Evolutionary conservation across 2,888 invertebrate genomes (phyloP).

Genomic region (Pseudococcus jackbeardsleyi): DNA sequence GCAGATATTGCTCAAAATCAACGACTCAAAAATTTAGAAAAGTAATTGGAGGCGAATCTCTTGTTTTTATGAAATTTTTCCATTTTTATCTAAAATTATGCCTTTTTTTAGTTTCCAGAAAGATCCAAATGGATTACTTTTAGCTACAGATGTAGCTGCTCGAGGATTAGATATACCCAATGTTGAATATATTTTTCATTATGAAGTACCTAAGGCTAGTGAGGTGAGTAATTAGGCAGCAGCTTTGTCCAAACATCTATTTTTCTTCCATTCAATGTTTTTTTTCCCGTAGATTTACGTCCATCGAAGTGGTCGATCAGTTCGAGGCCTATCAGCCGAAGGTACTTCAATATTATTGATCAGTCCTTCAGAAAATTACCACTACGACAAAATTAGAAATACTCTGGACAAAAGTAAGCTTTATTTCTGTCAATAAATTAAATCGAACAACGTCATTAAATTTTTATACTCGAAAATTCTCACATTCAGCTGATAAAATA

Average conservation of each 20-base stretch:
- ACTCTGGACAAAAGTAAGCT: conserved; percentile 56
- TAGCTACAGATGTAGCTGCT: conserved; percentile 96
- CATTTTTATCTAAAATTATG: background rate
- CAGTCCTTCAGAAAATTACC: conserved; percentile 84
- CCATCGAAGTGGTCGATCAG: conserved; percentile 96
- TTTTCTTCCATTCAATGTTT: background rate
- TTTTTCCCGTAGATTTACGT: conserved; percentile 82
- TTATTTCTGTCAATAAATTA: background rate
- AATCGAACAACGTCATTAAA: background rate
- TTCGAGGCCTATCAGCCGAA: conserved; percentile 81
- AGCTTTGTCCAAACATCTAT: background rate
- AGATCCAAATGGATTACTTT: conserved; percentile 80
- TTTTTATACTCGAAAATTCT: background rate
- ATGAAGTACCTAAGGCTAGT: conserved; percentile 94
- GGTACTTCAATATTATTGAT: conserved; percentile 94
- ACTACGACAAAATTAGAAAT: conserved; percentile 42
- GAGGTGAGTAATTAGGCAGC: conserved; percentile 74
- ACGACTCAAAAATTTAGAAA: conserved; percentile 92
- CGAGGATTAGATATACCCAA: conserved; percentile 95
- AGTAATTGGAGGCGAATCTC: conserved; percentile 70
- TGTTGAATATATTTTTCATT: conserved; percentile 96
- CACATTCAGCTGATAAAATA: conserved; percentile 35
- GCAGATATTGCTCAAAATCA: conserved; percentile 95
- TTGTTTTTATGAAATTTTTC: too few species aligned
- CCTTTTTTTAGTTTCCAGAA: conserved; percentile 71